phyloP scores from a whole-genome alignment of 2,113 vertebrate genomes.

The Monarcha castaneiventris region DNA sequence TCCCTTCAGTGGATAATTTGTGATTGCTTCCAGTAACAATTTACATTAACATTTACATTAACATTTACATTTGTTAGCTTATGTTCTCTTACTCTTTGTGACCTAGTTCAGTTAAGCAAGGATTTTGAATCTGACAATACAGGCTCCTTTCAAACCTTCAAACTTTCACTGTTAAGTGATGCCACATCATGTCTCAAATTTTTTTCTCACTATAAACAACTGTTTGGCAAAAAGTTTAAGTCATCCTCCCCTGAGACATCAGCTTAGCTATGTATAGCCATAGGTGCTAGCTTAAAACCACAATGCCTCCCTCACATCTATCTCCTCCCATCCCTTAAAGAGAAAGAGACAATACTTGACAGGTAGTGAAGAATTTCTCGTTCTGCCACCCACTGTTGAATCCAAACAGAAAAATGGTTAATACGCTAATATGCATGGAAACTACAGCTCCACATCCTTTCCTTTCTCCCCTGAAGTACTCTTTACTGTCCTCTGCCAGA shows the following conservation, averaged over 20 bases:
- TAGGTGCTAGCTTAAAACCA: background rate
- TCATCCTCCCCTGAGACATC: background rate
- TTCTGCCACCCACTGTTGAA: background rate
- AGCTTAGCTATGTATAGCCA: background rate
- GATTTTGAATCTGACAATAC: background rate
- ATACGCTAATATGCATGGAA: background rate
- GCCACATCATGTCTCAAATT: background rate
- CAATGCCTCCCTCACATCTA: background rate
- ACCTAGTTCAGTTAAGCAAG: conserved; percentile 6
- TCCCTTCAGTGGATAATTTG: conserved; percentile 3
- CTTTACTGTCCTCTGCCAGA: background rate
- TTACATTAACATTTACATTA: conserved; percentile 44
- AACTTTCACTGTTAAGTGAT: background rate
- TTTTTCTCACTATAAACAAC: background rate
- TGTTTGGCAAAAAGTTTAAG: background rate
- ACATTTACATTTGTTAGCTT: conserved; percentile 19
- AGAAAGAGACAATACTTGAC: background rate
- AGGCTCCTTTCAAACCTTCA: background rate
- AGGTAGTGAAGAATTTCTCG: background rate
- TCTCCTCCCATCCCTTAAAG: background rate
- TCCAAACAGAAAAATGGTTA: background rate
- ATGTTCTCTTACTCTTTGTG: conserved; percentile 2
- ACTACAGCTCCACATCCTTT: background rate
- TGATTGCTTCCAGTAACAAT: conserved; percentile 22
- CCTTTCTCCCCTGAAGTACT: background rate